Evolutionary conservation across 2,888 invertebrate genomes (phyloP).

Genomic region (Helobdella robusta): DNA sequence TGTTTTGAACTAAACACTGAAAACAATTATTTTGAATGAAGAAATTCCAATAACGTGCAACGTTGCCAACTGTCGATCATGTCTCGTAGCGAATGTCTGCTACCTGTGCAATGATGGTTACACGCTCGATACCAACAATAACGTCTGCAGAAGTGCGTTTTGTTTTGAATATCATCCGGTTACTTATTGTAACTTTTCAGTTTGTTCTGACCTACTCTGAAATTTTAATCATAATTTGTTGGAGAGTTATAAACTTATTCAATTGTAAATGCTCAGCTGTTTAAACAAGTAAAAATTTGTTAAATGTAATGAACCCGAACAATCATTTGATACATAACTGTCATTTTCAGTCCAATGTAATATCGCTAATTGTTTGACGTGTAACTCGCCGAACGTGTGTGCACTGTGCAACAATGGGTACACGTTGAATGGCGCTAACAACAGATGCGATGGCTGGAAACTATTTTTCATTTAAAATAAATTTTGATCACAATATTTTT

Average conservation of each 20-base stretch:
- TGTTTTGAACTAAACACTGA: too few species aligned
- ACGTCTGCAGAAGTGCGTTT: conserved; percentile 14
- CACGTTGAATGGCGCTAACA: background rate
- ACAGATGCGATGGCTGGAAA: background rate
- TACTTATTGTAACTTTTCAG: too few species aligned
- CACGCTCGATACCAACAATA: conserved; percentile 6
- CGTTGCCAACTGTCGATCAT: conserved; percentile 17
- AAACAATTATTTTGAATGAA: too few species aligned
- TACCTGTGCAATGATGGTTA: background rate
- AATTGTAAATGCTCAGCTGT: too few species aligned
- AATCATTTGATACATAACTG: background rate
- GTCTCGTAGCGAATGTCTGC: conserved; percentile 6
- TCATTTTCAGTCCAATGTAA: background rate
- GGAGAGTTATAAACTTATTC: too few species aligned
- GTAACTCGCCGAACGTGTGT: conserved; percentile 6
- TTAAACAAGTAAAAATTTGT: too few species aligned
- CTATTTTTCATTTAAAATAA: too few species aligned
- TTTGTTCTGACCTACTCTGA: too few species aligned
- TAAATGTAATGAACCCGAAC: background rate
- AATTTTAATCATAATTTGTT: too few species aligned
- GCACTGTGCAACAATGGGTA: background rate
- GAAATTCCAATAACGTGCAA: too few species aligned
- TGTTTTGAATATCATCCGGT: too few species aligned
- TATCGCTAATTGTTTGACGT: background rate
- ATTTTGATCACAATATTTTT: too few species aligned